Evolutionary conservation across 2,888 invertebrate species (phyloP).

Genomic region (Aspidapion aeneum): DNA sequence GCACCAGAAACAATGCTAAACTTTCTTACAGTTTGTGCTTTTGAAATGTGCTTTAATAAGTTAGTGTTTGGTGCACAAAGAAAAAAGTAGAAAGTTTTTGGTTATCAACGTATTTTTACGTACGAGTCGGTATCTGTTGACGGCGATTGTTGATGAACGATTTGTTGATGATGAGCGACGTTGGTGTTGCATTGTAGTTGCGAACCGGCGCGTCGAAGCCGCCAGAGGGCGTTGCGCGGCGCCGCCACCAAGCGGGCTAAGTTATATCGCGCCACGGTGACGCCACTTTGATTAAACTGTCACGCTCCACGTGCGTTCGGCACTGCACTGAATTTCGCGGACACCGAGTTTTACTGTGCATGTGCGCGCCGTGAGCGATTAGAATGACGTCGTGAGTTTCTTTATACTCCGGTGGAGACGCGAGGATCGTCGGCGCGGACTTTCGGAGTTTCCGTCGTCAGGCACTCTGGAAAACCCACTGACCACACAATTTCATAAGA

Average conservation of each 20-base stretch:
- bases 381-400: no score
- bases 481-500: no score
- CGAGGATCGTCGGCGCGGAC: no score
- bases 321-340: conserved; percentile 34
- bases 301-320: conserved; percentile 34
- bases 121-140: conserved; percentile 49
- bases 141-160: no score
- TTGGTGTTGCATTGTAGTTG: conserved; percentile 38
- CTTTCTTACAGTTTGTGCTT: no score
- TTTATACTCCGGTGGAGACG: no score
- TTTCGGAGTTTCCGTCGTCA: no score
- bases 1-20: no score
- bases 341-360: background rate
- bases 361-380: no score
- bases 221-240: conserved; percentile 65
- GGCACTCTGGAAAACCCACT: no score
- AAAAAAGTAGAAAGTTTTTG: background rate
- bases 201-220: conserved; percentile 53
- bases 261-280: conserved; percentile 64
- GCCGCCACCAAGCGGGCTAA: conserved; percentile 69
- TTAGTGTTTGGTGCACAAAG: no score
- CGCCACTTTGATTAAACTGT: conserved; percentile 38
- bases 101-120: conserved; percentile 38
- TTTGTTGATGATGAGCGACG: conserved; percentile 32
- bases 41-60: no score